These are phyloP conservation scores for Hirudinaria manillensis DNA, from an alignment of 2,888 invertebrate genomes.

Conservation along the genomic window DNA sequence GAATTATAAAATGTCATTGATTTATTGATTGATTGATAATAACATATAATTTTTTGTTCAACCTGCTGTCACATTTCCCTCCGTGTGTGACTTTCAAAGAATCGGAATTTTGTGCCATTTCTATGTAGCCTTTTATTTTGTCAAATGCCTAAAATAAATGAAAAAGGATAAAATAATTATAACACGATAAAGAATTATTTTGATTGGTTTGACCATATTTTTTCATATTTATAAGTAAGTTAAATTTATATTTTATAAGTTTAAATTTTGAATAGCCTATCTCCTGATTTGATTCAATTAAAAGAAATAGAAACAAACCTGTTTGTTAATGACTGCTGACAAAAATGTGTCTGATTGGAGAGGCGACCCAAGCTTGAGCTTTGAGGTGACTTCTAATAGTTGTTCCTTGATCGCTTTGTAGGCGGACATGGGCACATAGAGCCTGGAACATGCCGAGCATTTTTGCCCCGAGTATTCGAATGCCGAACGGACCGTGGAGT, in stretches of 20 bases:
- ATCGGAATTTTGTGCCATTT: conserved; percentile 71
- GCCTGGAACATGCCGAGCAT: conserved; percentile 94
- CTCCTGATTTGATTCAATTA: not conserved
- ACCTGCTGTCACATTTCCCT: conserved; percentile 76
- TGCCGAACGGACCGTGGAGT: conserved; percentile 73
- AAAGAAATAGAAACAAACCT: conserved; percentile 55
- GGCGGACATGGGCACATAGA: conserved; percentile 85
- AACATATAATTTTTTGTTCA: conserved; percentile 31
- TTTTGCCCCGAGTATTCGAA: conserved; percentile 91
- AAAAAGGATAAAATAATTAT: not conserved
- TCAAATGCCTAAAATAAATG: conserved; percentile 63
- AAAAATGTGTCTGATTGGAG: conserved; percentile 71
- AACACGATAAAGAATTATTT: no score
- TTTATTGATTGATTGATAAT: not conserved
- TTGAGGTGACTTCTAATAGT: conserved; percentile 63
- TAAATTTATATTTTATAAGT: no score
- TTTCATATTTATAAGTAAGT: no score
- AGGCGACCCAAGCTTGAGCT: conserved; percentile 74
- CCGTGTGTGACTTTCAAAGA: conserved; percentile 77
- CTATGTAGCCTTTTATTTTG: conserved; percentile 80
- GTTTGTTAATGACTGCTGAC: conserved; percentile 93
- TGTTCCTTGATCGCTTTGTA: conserved; percentile 68
- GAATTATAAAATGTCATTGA: conserved; percentile 37
- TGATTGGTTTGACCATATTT: no score
- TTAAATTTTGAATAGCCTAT: not conserved